Evolutionary conservation across 1,140 invertebrate species (phyloP), one percentile per base, ranked within the genome.

Genomic region (Arion vulgaris): DNA sequence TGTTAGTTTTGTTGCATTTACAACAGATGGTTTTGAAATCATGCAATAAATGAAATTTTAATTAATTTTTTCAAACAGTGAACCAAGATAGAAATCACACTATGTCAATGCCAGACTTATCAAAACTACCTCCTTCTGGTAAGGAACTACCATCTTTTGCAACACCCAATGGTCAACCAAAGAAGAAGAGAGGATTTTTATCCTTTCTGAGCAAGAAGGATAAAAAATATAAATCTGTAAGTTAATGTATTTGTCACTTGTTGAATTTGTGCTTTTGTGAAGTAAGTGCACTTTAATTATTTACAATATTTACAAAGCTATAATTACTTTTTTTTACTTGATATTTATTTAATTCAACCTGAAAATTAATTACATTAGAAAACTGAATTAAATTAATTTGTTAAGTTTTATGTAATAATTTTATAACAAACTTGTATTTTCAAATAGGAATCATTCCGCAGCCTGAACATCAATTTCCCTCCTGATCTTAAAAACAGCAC

Each of bases 161-260:
- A 77, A 9, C 87, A 87, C 79, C 86, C 87, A 32, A 80, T 84
- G 0, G 86, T 82, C 4, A 88, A 90, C 57, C 79, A 68, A 91
- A 89, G 84, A 89, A 89, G 53, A 91, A 90, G 72, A 85, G 85
- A 77, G 88, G 89, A 11, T 91, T 91, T 83, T 87, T 91, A 38
- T 90, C 88, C 1, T 89, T 91, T 83, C 82, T 90, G 19, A 74
- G 81, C 9, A 90, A 89, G 72, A 91, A 90, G 75, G 87, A 90
- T 41, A 89, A 89, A 36, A 89, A 88, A 78, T 88, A 87, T 36
- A 88, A 86, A 84, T 41, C 86, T 62, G 89, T 90, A 84, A 84
- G 89, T 85, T 34, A 4, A 36, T 62, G 51, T 57, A 23, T 57
- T 26, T 57, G 51, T 57, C 51, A 45, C 41, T 45, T 45, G 41